phyloP scores from a whole-genome alignment of 2,113 vertebrate species.

The Ibidorhyncha struthersii region DNA sequence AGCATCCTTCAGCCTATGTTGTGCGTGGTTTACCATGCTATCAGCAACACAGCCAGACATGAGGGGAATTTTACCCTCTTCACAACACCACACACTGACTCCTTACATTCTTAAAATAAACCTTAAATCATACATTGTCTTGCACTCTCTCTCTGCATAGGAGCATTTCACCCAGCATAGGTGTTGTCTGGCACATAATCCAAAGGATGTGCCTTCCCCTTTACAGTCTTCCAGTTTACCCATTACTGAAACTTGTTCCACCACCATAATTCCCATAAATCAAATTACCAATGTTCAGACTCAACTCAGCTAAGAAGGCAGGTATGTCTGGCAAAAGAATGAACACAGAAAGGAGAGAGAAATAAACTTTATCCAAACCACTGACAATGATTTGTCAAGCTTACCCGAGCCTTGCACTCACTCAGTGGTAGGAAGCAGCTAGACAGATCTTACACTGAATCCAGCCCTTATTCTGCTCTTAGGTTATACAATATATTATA shows the following conservation, averaged over 20 bases:
- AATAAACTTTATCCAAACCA: slow-evolving; percentile 23
- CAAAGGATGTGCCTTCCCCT: neutral
- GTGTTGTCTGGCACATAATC: neutral
- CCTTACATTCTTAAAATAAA: neutral
- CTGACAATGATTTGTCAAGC: slow-evolving; percentile 59
- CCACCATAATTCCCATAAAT: neutral
- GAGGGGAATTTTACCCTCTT: neutral
- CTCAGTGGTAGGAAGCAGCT: slow-evolving; percentile 24
- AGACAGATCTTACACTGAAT: slow-evolving; percentile 26
- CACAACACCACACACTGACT: neutral
- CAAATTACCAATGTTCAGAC: neutral
- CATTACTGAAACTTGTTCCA: neutral
- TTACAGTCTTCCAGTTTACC: neutral
- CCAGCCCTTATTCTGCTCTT: slow-evolving; percentile 15
- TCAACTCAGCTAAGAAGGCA: neutral
- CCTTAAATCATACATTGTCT: neutral
- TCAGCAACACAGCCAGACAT: neutral
- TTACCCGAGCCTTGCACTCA: slow-evolving; percentile 16
- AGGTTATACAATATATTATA: slow-evolving; percentile 46
- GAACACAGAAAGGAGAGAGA: slow-evolving; percentile 21
- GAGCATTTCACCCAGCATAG: neutral
- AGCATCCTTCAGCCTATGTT: neutral
- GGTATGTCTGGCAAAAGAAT: slow-evolving; percentile 32
- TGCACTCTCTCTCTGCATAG: neutral
- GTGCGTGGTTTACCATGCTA: neutral